phyloP scores from a whole-genome alignment of 2,888 invertebrate species.

The Xanthia togata region DNA sequence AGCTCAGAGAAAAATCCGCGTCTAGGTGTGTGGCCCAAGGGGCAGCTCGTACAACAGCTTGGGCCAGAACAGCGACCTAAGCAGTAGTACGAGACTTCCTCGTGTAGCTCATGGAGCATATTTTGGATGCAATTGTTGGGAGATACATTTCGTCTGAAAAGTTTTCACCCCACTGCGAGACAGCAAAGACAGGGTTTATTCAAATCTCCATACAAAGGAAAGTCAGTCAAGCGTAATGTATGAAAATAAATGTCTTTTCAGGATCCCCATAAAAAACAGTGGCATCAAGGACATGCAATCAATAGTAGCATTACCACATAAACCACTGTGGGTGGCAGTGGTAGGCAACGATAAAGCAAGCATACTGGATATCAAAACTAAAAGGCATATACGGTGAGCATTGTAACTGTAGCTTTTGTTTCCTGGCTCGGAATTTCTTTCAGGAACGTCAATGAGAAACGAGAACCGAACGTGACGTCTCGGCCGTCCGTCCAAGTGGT shows the following conservation, averaged over 20 bases:
- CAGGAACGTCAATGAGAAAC: too few species aligned
- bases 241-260: slow-evolving; percentile 64
- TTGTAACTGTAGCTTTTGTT: background rate
- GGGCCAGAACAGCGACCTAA: too few species aligned
- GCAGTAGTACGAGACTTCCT: slow-evolving; percentile 91
- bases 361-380: slow-evolving; percentile 96
- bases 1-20: slow-evolving; percentile 83
- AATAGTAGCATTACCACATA: slow-evolving; percentile 95
- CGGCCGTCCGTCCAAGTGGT: too few species aligned
- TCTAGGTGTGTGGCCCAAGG: slow-evolving; percentile 89
- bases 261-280: slow-evolving; percentile 88
- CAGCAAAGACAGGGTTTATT: too few species aligned
- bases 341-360: slow-evolving; percentile 97
- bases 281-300: slow-evolving; percentile 93
- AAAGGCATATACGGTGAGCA: slow-evolving; percentile 94
- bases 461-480: too few species aligned
- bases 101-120: slow-evolving; percentile 95
- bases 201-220: background rate
- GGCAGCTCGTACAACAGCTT: too few species aligned
- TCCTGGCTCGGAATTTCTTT: background rate
- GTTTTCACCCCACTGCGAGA: too few species aligned
- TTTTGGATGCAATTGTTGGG: slow-evolving; percentile 93
- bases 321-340: slow-evolving; percentile 95
- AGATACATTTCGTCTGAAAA: background rate
- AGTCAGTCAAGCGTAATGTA: background rate